Evolutionary conservation across 2,888 invertebrate species (phyloP).

Genomic region (Cheilosia variabilis): DNA sequence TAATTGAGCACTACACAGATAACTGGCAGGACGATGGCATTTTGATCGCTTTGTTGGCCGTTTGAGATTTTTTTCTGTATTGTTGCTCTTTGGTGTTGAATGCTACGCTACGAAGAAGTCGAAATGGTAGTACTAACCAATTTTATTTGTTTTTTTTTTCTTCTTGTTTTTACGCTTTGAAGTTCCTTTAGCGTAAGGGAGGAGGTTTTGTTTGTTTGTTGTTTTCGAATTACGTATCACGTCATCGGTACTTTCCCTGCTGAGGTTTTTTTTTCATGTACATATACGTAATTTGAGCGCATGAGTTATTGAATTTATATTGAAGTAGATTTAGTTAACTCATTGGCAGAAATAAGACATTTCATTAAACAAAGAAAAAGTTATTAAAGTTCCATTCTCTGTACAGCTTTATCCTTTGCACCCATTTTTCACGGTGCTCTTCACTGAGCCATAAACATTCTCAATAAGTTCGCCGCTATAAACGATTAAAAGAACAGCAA

Average conservation of each 20-base stretch:
- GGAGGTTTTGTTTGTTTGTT: neutral
- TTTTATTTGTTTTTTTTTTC: neutral
- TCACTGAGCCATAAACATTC: no score
- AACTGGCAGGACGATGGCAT: conserved; percentile 59
- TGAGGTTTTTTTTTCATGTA: neutral
- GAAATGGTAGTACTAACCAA: neutral
- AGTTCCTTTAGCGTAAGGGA: neutral
- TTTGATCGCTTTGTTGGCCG: conserved; percentile 64
- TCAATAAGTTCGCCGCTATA: no score
- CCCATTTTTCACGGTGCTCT: no score
- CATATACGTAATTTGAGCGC: neutral
- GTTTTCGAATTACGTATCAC: neutral
- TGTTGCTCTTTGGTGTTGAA: conserved; percentile 5
- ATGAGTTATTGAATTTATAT: neutral
- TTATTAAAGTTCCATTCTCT: no score
- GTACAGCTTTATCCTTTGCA: no score
- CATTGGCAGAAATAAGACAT: no score
- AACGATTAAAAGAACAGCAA: no score
- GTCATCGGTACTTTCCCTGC: neutral
- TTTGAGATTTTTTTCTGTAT: conserved; percentile 31
- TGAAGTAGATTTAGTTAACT: neutral
- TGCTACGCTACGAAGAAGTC: conserved; percentile 21
- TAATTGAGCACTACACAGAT: conserved; percentile 59
- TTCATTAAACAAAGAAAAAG: no score
- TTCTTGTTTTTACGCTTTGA: neutral